These are phyloP conservation scores for Chlorospingus flavigularis DNA, from an alignment of 2,797 vertebrate genomes.

Conservation along the genomic window DNA sequence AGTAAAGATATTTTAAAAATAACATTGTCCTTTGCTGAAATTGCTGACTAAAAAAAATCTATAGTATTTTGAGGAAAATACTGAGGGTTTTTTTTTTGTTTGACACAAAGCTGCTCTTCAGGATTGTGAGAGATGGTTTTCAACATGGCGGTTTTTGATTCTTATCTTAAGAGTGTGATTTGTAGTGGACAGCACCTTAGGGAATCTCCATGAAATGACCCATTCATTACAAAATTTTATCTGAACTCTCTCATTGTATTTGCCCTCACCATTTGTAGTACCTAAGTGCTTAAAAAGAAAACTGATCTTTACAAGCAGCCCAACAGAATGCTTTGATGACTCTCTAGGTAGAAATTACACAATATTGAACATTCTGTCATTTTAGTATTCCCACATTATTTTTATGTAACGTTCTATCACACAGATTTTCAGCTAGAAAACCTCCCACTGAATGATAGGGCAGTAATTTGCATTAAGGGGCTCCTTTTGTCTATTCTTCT, in stretches of 20 bases:
- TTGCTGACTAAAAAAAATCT: not conserved
- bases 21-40: not conserved
- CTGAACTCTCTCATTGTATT: not conserved
- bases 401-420: not conserved
- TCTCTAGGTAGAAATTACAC: not conserved
- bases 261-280: not conserved
- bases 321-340: not conserved
- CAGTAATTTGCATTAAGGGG: not conserved
- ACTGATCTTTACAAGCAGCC: not conserved
- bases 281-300: not conserved
- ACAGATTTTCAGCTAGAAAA: not conserved
- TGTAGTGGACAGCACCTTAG: not conserved
- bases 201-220: not conserved
- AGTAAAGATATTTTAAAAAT: not conserved
- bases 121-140: not conserved
- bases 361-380: not conserved
- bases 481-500: not conserved
- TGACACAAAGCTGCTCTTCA: not conserved
- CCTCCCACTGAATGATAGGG: not conserved
- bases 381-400: not conserved
- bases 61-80: not conserved
- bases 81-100: fast-evolving
- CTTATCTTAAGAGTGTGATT: not conserved
- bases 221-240: not conserved
- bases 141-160: not conserved